Evolutionary conservation across 1,140 invertebrate species (phyloP), one percentile per base, ranked within the genome.

Genomic region (Acromyrmex echinatior): DNA sequence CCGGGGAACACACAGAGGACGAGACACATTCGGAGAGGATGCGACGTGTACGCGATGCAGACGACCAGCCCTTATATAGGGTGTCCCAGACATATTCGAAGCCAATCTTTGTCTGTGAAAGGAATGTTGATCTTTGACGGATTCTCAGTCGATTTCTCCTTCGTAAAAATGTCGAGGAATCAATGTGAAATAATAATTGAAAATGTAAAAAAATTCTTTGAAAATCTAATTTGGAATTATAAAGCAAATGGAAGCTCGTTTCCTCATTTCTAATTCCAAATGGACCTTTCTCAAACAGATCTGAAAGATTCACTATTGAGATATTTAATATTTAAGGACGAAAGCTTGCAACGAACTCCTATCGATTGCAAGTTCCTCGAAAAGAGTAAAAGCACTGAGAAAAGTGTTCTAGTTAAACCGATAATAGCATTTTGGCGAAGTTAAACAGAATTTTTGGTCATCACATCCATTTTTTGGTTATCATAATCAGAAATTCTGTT

Each of bases 1-100:
- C 92, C 31, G 51, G 81, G 82, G 82, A 92, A 93, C 92, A 93
- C 87, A 73, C 70, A 62, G 80, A 84, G 70, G 56, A 84, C 80
- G 80, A 73, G 80, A 76, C 68, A 63, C 62, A 58, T 31, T 65
- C 65, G 63, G 14, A 66, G 82, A 78, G 81, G 76, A 89, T 53
- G 45, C 58, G 79, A 74, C 78, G 74, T 62, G 16, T 65, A 80
- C 79, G 56, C 58, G 80, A 18, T 51, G 45, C 71, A 51, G 70
- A n/a, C 70, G 56, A 28, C 80, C 39, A 84, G 68, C 70, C 80
- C 70, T 7, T 62, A 25, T 49, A 84, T 25, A 62, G 70, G 80
- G 80, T 84, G 80, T 74, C 39, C 70, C 56, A 7, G 63, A 70
- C n/a, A 3, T n/a, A 68, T 39, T 21, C 16, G 18, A 3, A 63